These are phyloP conservation scores for Acleris holmiana DNA, from an alignment of 2,888 invertebrate genomes.

Conservation along the genomic window DNA sequence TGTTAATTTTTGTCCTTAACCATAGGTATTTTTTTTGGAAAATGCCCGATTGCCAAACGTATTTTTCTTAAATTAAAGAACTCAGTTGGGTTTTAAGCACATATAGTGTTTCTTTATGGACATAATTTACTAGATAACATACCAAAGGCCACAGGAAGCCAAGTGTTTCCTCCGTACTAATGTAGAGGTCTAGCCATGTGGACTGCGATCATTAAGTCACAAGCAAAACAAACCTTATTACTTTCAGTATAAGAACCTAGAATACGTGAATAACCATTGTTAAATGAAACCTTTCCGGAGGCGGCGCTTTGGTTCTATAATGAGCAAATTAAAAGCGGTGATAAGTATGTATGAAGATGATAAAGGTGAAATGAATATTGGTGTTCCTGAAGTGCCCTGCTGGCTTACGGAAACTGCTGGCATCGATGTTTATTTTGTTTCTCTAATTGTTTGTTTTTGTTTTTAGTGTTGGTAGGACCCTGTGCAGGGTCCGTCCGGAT, in stretches of 20 bases:
- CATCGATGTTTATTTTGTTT: no score
- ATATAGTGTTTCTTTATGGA: not conserved
- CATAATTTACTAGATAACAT: conserved; percentile 6
- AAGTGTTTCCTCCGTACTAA: conserved; percentile 8
- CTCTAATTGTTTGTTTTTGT: no score
- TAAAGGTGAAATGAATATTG: not conserved
- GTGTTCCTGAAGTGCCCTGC: no score
- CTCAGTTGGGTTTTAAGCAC: no score
- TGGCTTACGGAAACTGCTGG: no score
- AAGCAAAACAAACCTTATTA: conserved; percentile 11
- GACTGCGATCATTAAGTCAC: not conserved
- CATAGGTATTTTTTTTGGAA: no score
- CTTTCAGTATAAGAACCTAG: not conserved
- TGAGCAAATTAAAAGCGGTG: conserved; percentile 5
- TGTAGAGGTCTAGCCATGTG: not conserved
- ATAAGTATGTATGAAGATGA: not conserved
- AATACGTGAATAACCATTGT: not conserved
- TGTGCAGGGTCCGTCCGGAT: no score
- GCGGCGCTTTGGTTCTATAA: conserved; percentile 13
- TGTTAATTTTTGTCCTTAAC: no score
- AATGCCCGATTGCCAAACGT: no score
- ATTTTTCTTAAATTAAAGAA: no score
- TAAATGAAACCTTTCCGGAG: conserved; percentile 16
- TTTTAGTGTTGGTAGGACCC: no score
- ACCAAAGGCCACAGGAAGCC: conserved; percentile 27